A percentile compares a stretch with the other conserved stretches of the same genome.
These are phyloP conservation scores for Diplolepis rosae DNA, from an alignment of 2,888 invertebrate genomes.

Conservation along the genomic window DNA sequence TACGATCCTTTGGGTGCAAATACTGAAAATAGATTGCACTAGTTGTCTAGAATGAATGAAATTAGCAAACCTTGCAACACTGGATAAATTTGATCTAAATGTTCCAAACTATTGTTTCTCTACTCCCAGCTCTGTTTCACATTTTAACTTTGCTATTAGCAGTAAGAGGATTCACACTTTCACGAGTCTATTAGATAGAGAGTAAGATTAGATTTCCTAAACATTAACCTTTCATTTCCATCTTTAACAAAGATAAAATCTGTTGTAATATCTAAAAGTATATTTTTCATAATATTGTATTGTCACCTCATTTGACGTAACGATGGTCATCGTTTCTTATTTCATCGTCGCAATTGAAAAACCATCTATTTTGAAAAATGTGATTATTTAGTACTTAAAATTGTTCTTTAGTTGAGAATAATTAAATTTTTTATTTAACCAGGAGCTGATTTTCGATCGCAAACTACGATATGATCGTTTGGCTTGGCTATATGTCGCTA, in stretches of 20 bases:
- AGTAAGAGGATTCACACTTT: constrained; percentile 38
- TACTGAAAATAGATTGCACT: background rate
- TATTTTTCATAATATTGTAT: too few relatives aligned
- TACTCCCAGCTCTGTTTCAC: background rate
- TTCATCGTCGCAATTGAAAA: background rate
- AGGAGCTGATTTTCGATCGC: background rate
- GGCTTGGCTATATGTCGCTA: background rate
- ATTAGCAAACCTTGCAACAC: background rate
- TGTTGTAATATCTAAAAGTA: too few relatives aligned
- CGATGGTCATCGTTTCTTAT: too few relatives aligned
- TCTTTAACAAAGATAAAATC: background rate
- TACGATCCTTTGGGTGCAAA: background rate
- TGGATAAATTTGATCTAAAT: background rate
- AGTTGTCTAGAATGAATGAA: background rate
- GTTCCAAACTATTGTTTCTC: constrained; percentile 8
- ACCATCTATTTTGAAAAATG: background rate
- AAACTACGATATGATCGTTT: background rate
- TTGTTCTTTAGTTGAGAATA: background rate
- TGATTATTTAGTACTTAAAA: background rate
- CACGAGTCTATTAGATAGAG: constrained; percentile 31
- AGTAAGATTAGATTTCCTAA: background rate
- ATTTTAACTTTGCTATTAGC: background rate
- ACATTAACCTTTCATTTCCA: background rate
- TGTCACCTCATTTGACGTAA: too few relatives aligned
- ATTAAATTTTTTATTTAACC: background rate